Evolutionary conservation across 2,113 vertebrate species (phyloP).

Genomic region (Neomonachus schauinslandi): DNA sequence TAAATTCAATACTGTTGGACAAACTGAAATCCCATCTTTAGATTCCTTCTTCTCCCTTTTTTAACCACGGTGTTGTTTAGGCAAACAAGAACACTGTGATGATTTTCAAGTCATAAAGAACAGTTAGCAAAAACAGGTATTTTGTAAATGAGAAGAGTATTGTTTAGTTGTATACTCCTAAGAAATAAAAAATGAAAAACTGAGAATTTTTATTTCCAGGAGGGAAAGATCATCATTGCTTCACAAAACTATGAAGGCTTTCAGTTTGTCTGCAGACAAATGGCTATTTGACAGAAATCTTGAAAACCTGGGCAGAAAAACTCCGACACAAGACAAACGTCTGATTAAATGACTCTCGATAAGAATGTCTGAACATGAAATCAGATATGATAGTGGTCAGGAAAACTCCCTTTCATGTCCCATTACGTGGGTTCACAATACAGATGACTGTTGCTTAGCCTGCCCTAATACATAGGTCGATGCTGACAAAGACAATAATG

Average conservation of each 20-base stretch:
- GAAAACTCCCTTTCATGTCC: constrained; percentile 72
- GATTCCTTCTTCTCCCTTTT: background rate
- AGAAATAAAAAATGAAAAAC: constrained; percentile 41
- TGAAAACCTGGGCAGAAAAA: constrained; percentile 56
- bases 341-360: constrained; percentile 67
- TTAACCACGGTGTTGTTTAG: constrained; percentile 6
- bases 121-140: background rate
- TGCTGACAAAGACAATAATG: constrained; percentile 56
- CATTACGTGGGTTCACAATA: constrained; percentile 44
- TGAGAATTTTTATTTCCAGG: constrained; percentile 34
- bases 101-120: constrained; percentile 36
- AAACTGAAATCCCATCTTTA: constrained; percentile 39
- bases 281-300: constrained; percentile 36
- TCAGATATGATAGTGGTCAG: constrained; percentile 47
- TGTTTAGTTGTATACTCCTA: constrained; percentile 28
- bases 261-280: constrained; percentile 37
- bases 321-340: constrained; percentile 47
- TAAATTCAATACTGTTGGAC: background rate
- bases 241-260: constrained; percentile 40
- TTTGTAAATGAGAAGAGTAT: constrained; percentile 5
- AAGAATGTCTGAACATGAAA: constrained; percentile 75
- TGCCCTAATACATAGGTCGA: constrained; percentile 26
- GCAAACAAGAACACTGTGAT: background rate
- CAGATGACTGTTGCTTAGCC: constrained; percentile 10
- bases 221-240: background rate